Evolutionary conservation across 2,888 invertebrate species (phyloP), one percentile per base, ranked within the genome.

Genomic region (Trypoxylon attenuatum): DNA sequence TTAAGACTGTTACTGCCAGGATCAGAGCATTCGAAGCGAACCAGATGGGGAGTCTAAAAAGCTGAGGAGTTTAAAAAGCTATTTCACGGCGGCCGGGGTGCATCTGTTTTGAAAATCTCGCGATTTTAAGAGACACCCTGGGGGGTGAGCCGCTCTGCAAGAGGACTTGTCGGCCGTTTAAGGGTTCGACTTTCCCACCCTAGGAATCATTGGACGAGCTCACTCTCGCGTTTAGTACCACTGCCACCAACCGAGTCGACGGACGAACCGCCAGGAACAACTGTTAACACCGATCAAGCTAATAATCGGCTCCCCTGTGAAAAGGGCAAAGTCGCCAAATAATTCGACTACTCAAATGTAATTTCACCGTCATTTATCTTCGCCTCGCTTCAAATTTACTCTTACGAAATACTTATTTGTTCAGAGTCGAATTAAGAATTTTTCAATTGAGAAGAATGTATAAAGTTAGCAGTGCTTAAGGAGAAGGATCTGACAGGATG

Each of bases 1-100:
- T 83, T 78, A 78, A 83, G 79, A 76, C 74, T 79, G 79, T 76
- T 79, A 81, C 80, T 79, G 77, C 77, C 77, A 77, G 79, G 79
- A 77, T 82, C 79, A 73, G 75, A 61, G 62, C 63, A 59, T 57
- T 56, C 62, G 68, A 13, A 33, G 33, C 33, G 33, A 33, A 66
- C 61, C 72, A 73, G 65, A 66, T 61, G 69, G 71, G 66, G 70
- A 70, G 51, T 60, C 50, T 10, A 13, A 29, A 46, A 69, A 76
- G 71, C 51, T 68, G 69, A 71, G 73, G 77, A 82, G 78, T 83
- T 84, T 84, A 83, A 83, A 84, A 84, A 81, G 81, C 82, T 76
- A 83, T 84, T 82, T 71, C 71, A 69, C 71, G 61, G 65, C 61
- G 65, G 63, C 47, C 69, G 71, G 83, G 84, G 83, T 83, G 82